Evolutionary conservation across 2,888 invertebrate species (phyloP), one percentile per base, ranked within the genome.

Genomic region (Cataglyphis albicans): DNA sequence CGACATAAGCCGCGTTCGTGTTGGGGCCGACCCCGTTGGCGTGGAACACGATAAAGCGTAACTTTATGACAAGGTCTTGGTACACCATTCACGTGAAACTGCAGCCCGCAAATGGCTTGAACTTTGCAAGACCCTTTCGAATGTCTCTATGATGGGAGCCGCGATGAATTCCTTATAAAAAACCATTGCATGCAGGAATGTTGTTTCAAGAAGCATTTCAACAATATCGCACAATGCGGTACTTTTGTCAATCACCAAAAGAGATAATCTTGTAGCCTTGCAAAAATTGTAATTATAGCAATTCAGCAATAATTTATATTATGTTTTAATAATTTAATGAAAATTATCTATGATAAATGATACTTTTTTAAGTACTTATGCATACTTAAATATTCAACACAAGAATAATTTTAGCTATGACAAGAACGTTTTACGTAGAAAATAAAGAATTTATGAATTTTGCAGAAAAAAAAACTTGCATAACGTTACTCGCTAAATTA

Each of bases 1-100:
- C 88, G 89, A 89, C 91, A 87, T 87, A 87, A 91, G 86, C 87
- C 86, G 83, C 61, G 84, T 81, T 91, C 86, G 65, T 86, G 85
- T 86, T 85, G 48, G 84, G 81, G 74, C 72, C 83, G 83, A 87
- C 88, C 87, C 83, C 88, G 88, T 84, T 89, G 89, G 88, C 90
- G 88, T 84, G 89, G 90, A 91, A 89, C 84, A 84, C 89, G 91
- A 91, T 92, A 92, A 91, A 91, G 91, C 88, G 89, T 86, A 92
- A 92, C 91, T 92, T 92, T 91, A 89, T 91, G 92, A 92, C 92
- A 92, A 85, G 90, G 85, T 89, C 90, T 81, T 75, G 74, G 83
- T 82, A 73, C 81, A 76, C 81, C 88, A 83, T 84, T 88, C 83
- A 82, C 81, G 75, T 86, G 86, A 86, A 89, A 89, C 85, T 86